Base-by-base conservation (phyloP, 2,113 vertebrate species). In the Potamarius usumacintae region DNA sequence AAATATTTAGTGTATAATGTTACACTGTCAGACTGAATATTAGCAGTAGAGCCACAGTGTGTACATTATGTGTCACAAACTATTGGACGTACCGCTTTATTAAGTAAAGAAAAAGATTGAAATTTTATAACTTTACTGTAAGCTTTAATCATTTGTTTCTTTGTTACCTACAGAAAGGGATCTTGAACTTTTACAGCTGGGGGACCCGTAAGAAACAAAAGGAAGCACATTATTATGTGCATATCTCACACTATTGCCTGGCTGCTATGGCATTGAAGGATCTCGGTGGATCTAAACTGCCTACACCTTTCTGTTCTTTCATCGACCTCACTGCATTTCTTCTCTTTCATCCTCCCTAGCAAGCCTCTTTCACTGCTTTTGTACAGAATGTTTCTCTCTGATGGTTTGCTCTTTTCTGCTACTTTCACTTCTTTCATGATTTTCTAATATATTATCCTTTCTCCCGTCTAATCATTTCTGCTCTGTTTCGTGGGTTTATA, bases 201-300 rank as follows among this genome's bases (percentile, higher is more conserved):
- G 4, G 78, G 83, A 63, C 78, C 4, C 2, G 4, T 57, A 17
- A 57, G 52, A 57, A 58, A 58, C 77, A 80, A 87, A 88, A 88
- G 67, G 69, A 53, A 30, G 67, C 12, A 30, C 69, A 84, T 89
- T 82, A 89, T 85, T 86, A 85, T 90, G 82, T 82, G 85, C 85
- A 90, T 88, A 88, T 87, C 89, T 87, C 53, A 77, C 34, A 14
- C 34, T 27, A 53, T 62, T 63, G 82, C 76, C 63, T 81, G 77
- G 30, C 69, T 88, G 85, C 86, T 85, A 84, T 17, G 65, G 74
- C 67, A 81, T 82, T 81, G 25, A 81, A 74, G 57, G 57, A 82
- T 85, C 85, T 18, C 82, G 50, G 82, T 11, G 60, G 71, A 84
- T 71, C 85, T 67, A 25, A 81, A 82, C 88, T 84, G 82, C 88